Conservation (phyloP, 2,113 vertebrate genomes). For the Narcine bancroftii region DNA sequence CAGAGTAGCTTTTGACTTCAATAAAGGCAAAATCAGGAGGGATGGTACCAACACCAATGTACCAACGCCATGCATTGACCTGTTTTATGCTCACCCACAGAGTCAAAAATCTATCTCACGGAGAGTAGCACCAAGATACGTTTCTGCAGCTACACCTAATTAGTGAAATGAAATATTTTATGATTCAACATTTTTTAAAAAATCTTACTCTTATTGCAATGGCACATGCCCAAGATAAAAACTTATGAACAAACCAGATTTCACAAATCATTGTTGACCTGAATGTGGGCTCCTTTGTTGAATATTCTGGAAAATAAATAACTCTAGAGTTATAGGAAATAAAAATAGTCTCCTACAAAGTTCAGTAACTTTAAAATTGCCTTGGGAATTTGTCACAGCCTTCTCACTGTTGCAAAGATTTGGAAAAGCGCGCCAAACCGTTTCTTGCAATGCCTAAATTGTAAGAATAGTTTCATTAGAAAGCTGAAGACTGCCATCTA, state of each 20-base stretch:
- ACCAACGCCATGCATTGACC: too few species aligned
- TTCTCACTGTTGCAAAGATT: not conserved
- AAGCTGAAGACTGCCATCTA: constrained; percentile 38
- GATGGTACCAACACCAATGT: too few species aligned
- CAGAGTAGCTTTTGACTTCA: not conserved
- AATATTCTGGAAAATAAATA: constrained; percentile 29
- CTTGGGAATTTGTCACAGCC: constrained; percentile 7
- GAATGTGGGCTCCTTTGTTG: constrained; percentile 12
- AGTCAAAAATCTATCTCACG: constrained; percentile 1
- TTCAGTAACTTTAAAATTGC: constrained; percentile 34
- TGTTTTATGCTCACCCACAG: not conserved
- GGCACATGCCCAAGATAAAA: not conserved
- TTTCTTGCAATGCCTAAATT: not conserved
- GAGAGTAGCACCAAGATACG: not conserved
- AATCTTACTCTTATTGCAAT: not conserved
- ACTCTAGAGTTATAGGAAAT: constrained; percentile 14
- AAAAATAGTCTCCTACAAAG: constrained; percentile 35
- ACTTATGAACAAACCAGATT: constrained; percentile 4
- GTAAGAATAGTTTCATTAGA: not conserved
- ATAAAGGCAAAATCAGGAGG: not conserved
- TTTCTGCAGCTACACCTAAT: not conserved
- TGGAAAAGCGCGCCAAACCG: not conserved
- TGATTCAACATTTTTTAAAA: not conserved
- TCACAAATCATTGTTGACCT: not conserved
- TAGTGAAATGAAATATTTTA: constrained; percentile 3